Conservation (phyloP, 2,797 vertebrate species). For the Etheostoma nigrum region DNA sequence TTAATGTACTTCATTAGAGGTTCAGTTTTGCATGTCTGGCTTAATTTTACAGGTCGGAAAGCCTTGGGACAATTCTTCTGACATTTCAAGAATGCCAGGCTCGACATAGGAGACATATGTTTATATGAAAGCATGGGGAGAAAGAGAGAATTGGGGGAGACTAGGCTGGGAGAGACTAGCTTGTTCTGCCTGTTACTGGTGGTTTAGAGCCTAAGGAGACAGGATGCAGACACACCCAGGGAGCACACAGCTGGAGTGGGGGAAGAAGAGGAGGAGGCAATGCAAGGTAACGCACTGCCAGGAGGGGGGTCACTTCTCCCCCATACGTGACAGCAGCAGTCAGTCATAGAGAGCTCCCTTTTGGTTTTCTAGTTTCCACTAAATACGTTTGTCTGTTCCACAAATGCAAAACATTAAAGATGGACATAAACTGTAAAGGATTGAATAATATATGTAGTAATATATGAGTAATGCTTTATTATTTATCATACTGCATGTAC, state of each 20-base stretch:
- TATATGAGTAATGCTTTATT: neutral
- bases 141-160: constrained; percentile 11
- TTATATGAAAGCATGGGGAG: constrained; percentile 60
- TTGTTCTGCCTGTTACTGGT: constrained; percentile 73
- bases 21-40: constrained; percentile 73
- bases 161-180: constrained; percentile 29
- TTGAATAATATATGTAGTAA: constrained; percentile 17
- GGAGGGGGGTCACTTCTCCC: constrained; percentile 41
- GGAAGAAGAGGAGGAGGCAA: neutral
- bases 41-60: constrained; percentile 74
- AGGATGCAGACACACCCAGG: constrained; percentile 45
- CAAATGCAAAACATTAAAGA: constrained; percentile 21
- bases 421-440: neutral
- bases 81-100: constrained; percentile 79
- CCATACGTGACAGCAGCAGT: constrained; percentile 48
- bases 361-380: constrained; percentile 29
- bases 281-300: constrained; percentile 48
- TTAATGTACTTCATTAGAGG: constrained; percentile 82
- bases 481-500: constrained; percentile 18
- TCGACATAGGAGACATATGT: constrained; percentile 57
- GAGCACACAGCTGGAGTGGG: constrained; percentile 59
- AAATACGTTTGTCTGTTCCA: neutral
- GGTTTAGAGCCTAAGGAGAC: constrained; percentile 64
- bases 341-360: constrained; percentile 37
- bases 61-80: constrained; percentile 79